Evolutionary conservation across 35 echinoderm and acorn worm species (phyloP).

Genomic region (Apostichopus japonicus): DNA sequence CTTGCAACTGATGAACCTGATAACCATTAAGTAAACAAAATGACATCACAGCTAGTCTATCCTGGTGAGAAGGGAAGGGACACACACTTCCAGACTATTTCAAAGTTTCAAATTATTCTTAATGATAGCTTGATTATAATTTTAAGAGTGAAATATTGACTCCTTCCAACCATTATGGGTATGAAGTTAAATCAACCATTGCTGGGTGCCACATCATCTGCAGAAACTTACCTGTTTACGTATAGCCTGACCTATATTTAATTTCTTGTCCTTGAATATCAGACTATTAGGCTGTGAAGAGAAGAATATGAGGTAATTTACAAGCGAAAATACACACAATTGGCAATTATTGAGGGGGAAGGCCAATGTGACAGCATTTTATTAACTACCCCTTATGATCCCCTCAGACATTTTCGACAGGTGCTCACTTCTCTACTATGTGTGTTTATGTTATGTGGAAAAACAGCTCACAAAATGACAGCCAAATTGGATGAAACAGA

Average conservation of each 20-base stretch:
- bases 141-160: no score
- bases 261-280: slow-evolving; percentile 96
- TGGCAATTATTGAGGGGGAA: neutral
- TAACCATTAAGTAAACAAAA: neutral
- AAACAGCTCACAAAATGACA: neutral
- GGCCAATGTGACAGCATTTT: neutral
- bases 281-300: slow-evolving; percentile 77
- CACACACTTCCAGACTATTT: no score
- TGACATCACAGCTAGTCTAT: neutral
- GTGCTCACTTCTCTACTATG: neutral
- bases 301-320: neutral
- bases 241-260: slow-evolving; percentile 96
- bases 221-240: slow-evolving; percentile 84
- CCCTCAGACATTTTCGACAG: no score
- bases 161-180: no score
- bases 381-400: no score
- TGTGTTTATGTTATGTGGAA: neutral
- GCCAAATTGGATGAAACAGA: neutral
- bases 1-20: slow-evolving; percentile 12
- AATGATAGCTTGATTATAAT: no score
- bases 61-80: no score
- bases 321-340: neutral
- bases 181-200: no score
- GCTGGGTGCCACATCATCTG: neutral
- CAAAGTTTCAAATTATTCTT: no score